A percentile compares a stretch with the other conserved stretches of the same genome.
Conservation (phyloP, 2,888 invertebrate genomes). For the Diarsia dahlii region DNA sequence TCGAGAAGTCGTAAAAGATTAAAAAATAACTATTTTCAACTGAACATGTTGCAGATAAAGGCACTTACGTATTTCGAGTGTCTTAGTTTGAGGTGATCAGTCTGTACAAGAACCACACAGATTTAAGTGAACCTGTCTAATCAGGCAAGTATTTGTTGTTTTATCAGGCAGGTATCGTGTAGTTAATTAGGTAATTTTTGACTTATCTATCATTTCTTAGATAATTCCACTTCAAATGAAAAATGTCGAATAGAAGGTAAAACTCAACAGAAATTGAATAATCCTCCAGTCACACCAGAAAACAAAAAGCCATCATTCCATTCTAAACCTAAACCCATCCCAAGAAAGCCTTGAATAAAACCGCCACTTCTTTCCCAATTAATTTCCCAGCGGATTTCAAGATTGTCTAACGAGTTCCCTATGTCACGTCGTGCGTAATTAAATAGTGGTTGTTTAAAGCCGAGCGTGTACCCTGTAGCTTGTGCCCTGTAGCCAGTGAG, state of each 20-base stretch:
- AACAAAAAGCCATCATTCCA: not conserved
- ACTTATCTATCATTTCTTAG: too few species aligned
- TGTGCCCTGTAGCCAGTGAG: slow-evolving; percentile 37
- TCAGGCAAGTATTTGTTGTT: too few species aligned
- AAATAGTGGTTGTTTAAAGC: slow-evolving; percentile 56
- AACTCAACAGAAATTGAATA: not conserved
- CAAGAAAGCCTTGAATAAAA: not conserved
- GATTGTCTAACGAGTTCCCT: slow-evolving; percentile 47
- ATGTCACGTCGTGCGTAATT: slow-evolving; percentile 46
- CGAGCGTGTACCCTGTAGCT: slow-evolving; percentile 13
- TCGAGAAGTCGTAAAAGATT: not conserved
- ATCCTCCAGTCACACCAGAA: too few species aligned
- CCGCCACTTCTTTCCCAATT: slow-evolving; percentile 23
- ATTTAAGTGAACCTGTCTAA: too few species aligned
- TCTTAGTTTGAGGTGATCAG: too few species aligned
- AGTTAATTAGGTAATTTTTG: too few species aligned
- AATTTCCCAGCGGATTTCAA: slow-evolving; percentile 37
- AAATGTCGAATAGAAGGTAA: not conserved
- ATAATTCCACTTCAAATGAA: not conserved
- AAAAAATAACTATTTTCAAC: not conserved
- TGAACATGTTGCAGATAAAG: not conserved
- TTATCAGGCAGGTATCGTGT: too few species aligned
- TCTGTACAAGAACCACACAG: too few species aligned
- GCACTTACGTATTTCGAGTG: not conserved
- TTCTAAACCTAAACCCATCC: not conserved